Conservation (phyloP, 2,113 vertebrate species). For the Heptranchias perlo region DNA sequence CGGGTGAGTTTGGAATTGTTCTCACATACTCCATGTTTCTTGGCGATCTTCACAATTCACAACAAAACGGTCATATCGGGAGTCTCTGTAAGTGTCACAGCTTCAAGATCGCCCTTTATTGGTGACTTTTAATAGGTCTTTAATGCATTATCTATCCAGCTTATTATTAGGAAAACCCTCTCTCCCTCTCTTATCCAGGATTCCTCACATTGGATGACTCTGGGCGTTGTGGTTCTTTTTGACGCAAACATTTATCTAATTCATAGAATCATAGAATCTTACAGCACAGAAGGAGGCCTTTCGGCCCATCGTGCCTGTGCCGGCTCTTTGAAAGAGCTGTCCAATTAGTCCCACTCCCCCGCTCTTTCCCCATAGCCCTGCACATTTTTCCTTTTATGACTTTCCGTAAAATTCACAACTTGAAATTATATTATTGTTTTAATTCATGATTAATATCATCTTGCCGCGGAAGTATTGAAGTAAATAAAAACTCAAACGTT, state of each 20-base stretch:
- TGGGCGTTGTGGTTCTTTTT: background rate
- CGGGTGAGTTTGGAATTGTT: background rate
- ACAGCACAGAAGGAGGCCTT: no score
- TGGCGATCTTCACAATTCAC: background rate
- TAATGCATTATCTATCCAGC: background rate
- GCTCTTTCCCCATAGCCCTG: no score
- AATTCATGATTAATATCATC: background rate
- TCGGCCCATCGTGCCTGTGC: no score
- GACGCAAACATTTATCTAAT: background rate
- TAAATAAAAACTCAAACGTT: background rate
- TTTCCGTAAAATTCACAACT: background rate
- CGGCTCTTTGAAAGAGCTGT: no score
- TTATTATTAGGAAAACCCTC: background rate
- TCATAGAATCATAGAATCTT: no score
- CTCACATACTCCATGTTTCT: background rate
- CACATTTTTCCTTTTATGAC: no score
- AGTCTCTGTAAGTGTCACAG: background rate
- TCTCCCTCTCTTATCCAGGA: background rate
- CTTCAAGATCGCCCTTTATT: no score
- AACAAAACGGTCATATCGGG: background rate
- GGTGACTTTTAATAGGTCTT: background rate
- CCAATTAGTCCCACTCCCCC: no score
- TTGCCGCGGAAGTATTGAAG: background rate
- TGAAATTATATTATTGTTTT: background rate
- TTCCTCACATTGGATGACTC: no score